Evolutionary conservation across 1,140 invertebrate species (phyloP).

Genomic region (Drosophila punjabiensis): DNA sequence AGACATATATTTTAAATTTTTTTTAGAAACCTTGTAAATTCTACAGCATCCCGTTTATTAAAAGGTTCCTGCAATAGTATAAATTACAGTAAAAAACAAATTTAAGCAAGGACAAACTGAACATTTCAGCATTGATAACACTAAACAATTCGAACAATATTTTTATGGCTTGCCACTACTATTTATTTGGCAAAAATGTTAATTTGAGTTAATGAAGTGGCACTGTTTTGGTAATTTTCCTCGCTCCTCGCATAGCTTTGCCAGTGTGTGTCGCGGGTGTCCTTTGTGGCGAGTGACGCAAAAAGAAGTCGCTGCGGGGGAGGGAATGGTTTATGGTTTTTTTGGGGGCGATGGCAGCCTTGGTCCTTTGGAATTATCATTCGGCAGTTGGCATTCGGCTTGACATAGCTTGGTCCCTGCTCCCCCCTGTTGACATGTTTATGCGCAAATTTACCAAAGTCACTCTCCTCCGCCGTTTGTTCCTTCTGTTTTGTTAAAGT

Average conservation of each 20-base stretch:
- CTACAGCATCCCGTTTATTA: no score
- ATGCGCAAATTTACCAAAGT: slow-evolving; percentile 48
- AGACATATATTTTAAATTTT: no score
- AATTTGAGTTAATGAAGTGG: slow-evolving; percentile 13
- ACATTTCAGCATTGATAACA: not conserved
- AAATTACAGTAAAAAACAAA: not conserved
- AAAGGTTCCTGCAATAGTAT: not conserved
- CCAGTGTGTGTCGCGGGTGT: slow-evolving; percentile 17
- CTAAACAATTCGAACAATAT: slow-evolving; percentile 8
- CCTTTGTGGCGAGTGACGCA: slow-evolving; percentile 47
- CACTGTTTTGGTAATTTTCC: slow-evolving; percentile 27
- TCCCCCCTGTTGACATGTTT: slow-evolving; percentile 50
- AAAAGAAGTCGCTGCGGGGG: slow-evolving; percentile 15
- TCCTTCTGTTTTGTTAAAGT: slow-evolving; percentile 42
- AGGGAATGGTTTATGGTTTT: slow-evolving; percentile 26
- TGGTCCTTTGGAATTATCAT: slow-evolving; percentile 46
- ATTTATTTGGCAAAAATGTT: slow-evolving; percentile 7
- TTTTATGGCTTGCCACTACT: not conserved
- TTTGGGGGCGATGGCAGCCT: slow-evolving; percentile 15
- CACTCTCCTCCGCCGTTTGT: not conserved
- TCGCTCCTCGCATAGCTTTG: not conserved
- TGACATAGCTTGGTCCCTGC: not conserved
- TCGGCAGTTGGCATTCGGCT: slow-evolving; percentile 19
- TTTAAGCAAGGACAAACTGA: not conserved
- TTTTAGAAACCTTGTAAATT: not conserved